phyloP scores from a whole-genome alignment of 1,140 invertebrate genomes.

The Bombus huntii region DNA sequence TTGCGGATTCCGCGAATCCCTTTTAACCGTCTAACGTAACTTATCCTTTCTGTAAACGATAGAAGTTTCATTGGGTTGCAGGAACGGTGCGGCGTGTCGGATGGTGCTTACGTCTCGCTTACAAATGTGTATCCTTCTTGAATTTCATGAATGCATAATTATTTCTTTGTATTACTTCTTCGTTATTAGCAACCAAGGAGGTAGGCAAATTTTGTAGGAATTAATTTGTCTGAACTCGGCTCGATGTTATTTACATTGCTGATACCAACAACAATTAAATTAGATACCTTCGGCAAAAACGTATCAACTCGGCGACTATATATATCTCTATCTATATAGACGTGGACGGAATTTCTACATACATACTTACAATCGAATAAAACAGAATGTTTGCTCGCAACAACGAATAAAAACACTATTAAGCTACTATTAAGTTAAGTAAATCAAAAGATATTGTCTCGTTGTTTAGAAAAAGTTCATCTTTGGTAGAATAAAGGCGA shows the following conservation, averaged over 20 bases:
- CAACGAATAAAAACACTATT: too few species aligned
- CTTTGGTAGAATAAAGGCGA: too few species aligned
- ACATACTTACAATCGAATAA: too few species aligned
- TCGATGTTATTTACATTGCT: background rate
- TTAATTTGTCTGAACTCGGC: background rate
- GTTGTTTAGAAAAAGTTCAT: background rate
- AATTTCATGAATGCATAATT: constrained; percentile 53
- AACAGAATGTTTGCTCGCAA: too few species aligned
- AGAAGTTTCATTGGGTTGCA: constrained; percentile 51
- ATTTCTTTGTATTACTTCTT: constrained; percentile 34
- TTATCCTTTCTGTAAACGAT: constrained; percentile 40
- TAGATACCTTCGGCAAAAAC: background rate
- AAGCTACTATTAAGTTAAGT: too few species aligned
- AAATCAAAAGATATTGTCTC: too few species aligned
- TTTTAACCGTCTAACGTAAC: constrained; percentile 19
- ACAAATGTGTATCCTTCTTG: constrained; percentile 50
- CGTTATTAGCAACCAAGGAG: background rate
- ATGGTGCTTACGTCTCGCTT: constrained; percentile 47
- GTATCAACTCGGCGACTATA: too few species aligned
- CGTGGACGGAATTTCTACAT: too few species aligned
- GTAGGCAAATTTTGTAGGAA: constrained; percentile 4
- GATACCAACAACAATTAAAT: background rate
- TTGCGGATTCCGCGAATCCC: constrained; percentile 44
- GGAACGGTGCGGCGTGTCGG: constrained; percentile 18
- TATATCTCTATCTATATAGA: too few species aligned